Conservation (phyloP, 2,113 vertebrate species). For the Rissa tridactyla region DNA sequence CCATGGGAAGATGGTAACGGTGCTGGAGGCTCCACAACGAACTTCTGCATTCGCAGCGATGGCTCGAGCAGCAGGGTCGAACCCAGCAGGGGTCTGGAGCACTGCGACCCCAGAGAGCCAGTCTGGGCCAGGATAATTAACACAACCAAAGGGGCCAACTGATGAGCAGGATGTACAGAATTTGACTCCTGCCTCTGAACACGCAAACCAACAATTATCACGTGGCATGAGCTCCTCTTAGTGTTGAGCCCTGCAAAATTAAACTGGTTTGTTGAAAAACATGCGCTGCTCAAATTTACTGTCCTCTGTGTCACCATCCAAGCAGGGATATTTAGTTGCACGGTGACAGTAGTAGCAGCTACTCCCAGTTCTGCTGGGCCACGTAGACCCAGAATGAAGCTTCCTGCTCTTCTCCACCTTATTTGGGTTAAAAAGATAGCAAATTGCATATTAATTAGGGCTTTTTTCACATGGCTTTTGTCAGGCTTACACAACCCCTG, state of each 20-base stretch:
- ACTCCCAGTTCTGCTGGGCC: neutral
- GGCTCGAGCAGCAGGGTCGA: neutral
- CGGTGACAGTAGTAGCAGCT: neutral
- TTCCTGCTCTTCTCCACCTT: neutral
- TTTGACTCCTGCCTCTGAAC: neutral
- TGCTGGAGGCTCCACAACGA: neutral
- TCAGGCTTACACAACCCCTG: neutral
- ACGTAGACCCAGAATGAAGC: neutral
- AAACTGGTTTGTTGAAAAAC: neutral
- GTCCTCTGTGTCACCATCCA: neutral
- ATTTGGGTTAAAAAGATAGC: neutral
- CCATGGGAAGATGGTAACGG: neutral
- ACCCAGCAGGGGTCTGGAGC: neutral
- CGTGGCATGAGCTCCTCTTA: neutral
- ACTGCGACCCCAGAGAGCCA: too few relatives aligned
- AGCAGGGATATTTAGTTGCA: neutral
- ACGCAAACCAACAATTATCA: accelerated
- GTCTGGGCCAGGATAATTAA: neutral
- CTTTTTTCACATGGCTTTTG: neutral
- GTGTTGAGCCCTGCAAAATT: neutral
- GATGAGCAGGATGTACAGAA: neutral
- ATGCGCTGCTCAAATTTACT: neutral
- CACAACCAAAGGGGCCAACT: neutral
- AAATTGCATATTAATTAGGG: neutral
- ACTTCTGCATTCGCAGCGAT: neutral